Conservation (phyloP, 2,888 invertebrate genomes). For the Zootermopsis nevadensis region DNA sequence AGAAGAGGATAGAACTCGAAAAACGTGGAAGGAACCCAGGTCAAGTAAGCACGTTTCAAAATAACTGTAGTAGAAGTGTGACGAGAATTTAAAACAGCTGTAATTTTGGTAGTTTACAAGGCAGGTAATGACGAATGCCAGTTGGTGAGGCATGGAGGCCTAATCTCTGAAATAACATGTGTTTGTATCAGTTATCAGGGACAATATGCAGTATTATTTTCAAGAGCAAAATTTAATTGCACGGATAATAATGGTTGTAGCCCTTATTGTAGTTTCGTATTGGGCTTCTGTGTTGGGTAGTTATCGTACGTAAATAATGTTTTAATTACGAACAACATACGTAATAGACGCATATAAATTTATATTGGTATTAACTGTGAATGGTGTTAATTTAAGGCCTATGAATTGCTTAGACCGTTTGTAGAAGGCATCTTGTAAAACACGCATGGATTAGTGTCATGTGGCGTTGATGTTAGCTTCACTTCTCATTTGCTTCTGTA, state of each 20-base stretch:
- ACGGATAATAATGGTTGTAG: not conserved
- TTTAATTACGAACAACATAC: not conserved
- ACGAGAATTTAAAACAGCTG: not conserved
- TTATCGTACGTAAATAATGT: not conserved
- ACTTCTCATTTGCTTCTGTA: not conserved
- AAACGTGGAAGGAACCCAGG: constrained; percentile 90
- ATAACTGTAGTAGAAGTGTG: not conserved
- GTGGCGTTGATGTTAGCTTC: constrained; percentile 11
- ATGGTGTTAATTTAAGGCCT: not conserved
- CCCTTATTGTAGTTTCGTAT: not conserved
- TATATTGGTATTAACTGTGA: not conserved
- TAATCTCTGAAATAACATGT: not conserved
- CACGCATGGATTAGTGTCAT: constrained; percentile 18
- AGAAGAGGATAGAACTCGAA: constrained; percentile 95
- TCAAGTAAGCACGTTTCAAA: constrained; percentile 77
- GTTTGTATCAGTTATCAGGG: not conserved
- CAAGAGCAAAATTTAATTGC: too few relatives aligned
- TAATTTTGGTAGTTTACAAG: constrained; percentile 23
- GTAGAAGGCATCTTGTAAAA: not conserved
- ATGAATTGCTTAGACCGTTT: not conserved
- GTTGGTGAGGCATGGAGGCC: constrained; percentile 12
- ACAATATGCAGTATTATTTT: not conserved
- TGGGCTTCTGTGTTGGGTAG: not conserved
- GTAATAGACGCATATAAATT: too few relatives aligned
- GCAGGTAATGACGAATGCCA: constrained; percentile 28